Base-by-base conservation (phyloP, 2,888 invertebrate genomes). In the Lasioglossum calceatum region DNA sequence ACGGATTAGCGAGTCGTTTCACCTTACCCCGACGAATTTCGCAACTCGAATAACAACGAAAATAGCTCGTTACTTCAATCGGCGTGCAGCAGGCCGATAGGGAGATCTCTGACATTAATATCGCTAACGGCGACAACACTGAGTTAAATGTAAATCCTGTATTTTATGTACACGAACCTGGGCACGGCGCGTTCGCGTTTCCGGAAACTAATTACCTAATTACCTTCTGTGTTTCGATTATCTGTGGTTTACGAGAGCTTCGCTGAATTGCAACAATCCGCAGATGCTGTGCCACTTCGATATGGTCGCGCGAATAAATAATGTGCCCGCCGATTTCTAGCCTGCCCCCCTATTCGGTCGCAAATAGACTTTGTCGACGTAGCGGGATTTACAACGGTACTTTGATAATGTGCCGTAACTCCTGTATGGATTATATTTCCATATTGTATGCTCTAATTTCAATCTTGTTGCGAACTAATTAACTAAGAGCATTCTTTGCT, bases 191-290 rank as follows among this genome's bases (percentile, higher is more conserved):
- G 76, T 27, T 42, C 76, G 77, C 54, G 79, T 84, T 72, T 61
- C 81, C 44, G 72, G 77, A 50, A 88, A 88, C 82, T 84, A 86
- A 87, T 87, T 88, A 84, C 84, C 82, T 88, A 84, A 88, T 88
- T 88, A 87, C 84, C 79, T 61, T 61, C 50, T 12, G 77, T 64
- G 80, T 84, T 86, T 82, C 88, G 84, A 88, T 82, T 82, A 86
- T 79, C 82, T 71, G 72, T 78, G 82, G 58, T 80, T 84, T 82
- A 82, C 79, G 86, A 42, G 77, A 12, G 47, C n/a, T 70, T 61
- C 77, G 47, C 47, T 50, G 79, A 75, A 73, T 77, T 10, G 54
- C 84, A 58, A 36, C 54, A n/a, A 79, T 70, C 44, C 72, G 32
- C 42, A 54, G 74, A 64, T 19, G 42, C 42, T 32, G 54, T 7